Base-by-base conservation (phyloP, 1,140 invertebrate genomes). In the Physella acuta region DNA sequence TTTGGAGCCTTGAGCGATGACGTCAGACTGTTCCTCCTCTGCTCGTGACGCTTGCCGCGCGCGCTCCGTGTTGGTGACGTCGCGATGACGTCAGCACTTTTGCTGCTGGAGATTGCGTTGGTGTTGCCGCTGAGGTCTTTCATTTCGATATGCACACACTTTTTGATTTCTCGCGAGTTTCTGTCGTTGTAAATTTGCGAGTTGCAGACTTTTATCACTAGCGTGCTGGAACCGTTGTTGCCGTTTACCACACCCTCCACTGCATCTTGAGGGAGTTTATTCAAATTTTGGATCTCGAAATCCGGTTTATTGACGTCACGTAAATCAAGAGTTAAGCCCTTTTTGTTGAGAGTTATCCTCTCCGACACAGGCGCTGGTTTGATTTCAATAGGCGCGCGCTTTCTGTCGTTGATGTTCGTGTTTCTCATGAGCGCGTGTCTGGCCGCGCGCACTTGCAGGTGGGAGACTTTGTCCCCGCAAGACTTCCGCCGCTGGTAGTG, bases 381-480 rank as follows among this genome's bases (percentile, higher is more conserved):
- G 2, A 2, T n/a, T 28, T 20, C 2, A 11, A 51, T 37, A 16
- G 16, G 2, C 37, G 4, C 37, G 14, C 2, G 37, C 17, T 3
- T 44, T 39, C 20, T 60, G 1, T 5, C 26, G 8, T 1, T n/a
- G 2, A 3, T 26, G 17, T 2, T 3, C 1, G 31, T 24, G 16
- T 2, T 2, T 3, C 16, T 24, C 3, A 34, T 24, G 28, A 24
- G 36, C 17, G 36, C 34, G 33, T 8, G 17, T 34, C 36, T 39
- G 16, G 14, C 4, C 3, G 28, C 28, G 3, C 34, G 33, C 3
- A 16, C 30, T 2, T 64, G 14, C 14, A 53, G 14, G 30, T 52
- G 44, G 1, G 62, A 51, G 3, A 44, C 51, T 52, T 66, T 66
- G 26, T 66, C 64, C 2, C 64, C 64, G 64, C 64, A 66, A 16